Evolutionary conservation across 2,797 vertebrate species (phyloP).

Genomic region (Sternotherus odoratus): DNA sequence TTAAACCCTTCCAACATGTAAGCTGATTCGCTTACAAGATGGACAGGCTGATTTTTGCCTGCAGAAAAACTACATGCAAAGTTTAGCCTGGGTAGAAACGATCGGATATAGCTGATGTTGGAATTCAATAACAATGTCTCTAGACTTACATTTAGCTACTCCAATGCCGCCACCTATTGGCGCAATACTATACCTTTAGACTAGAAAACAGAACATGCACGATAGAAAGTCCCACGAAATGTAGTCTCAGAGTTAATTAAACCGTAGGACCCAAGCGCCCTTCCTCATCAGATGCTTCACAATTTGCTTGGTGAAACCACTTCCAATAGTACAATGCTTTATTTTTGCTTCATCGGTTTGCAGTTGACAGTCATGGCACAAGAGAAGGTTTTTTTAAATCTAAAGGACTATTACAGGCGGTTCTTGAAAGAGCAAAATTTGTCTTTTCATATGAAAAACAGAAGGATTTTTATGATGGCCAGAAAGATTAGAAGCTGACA

Average conservation of each 20-base stretch:
- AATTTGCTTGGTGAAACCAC: not conserved
- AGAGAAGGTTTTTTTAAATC: not conserved
- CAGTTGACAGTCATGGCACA: not conserved
- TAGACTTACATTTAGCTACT: not conserved
- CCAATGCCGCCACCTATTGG: not conserved
- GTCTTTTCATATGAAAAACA: not conserved
- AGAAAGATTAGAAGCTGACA: not conserved
- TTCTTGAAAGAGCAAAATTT: not conserved
- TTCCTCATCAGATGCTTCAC: not conserved
- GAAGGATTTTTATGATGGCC: not conserved
- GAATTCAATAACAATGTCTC: not conserved
- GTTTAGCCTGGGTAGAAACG: too few species aligned
- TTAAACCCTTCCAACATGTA: not conserved
- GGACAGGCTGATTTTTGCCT: not conserved
- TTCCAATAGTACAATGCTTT: not conserved
- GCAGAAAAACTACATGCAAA: not conserved
- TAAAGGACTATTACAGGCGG: not conserved
- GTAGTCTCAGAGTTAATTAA: not conserved
- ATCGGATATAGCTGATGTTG: not conserved
- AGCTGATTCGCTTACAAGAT: not conserved
- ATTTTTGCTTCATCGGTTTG: not conserved
- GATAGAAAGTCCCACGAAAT: not conserved
- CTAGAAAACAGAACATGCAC: not conserved
- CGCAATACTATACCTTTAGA: not conserved
- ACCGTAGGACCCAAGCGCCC: not conserved